Evolutionary conservation across 2,797 vertebrate genomes (phyloP).

Genomic region (Labroides dimidiatus): DNA sequence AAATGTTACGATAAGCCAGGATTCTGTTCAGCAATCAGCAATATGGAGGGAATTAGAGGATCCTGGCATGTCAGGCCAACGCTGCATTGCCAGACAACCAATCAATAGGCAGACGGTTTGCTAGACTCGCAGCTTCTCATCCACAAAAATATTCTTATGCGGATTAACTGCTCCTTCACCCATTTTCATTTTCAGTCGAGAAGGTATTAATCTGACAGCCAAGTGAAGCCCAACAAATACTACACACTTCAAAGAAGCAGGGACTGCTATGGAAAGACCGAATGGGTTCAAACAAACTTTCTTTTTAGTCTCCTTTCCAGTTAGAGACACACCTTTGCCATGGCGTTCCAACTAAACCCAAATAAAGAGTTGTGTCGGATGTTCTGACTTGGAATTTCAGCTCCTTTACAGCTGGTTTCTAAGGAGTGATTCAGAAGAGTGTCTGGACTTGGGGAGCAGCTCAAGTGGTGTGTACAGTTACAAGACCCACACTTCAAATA

Average conservation of each 20-base stretch:
- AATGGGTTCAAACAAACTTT: constrained; percentile 70
- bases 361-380: constrained; percentile 33
- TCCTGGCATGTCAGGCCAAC: constrained; percentile 60
- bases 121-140: constrained; percentile 71
- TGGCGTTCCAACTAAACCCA: constrained; percentile 34
- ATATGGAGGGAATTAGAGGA: constrained; percentile 55
- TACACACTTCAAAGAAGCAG: constrained; percentile 79
- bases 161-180: constrained; percentile 82
- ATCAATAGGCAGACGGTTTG: constrained; percentile 78
- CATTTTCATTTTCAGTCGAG: constrained; percentile 83
- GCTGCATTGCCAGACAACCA: constrained; percentile 66
- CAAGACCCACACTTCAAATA: not conserved
- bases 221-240: constrained; percentile 83
- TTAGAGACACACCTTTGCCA: constrained; percentile 47
- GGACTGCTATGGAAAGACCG: constrained; percentile 61
- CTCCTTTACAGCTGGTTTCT: constrained; percentile 35
- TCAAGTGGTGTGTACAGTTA: constrained; percentile 3
- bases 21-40: constrained; percentile 47
- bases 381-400: constrained; percentile 24
- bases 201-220: constrained; percentile 84
- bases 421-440: not conserved
- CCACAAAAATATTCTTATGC: constrained; percentile 74
- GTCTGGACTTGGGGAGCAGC: not conserved
- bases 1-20: constrained; percentile 30
- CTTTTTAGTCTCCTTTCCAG: constrained; percentile 69